These are phyloP conservation scores for Drosophila burlai DNA, from an alignment of 1,140 invertebrate species.

Conservation along the genomic window DNA sequence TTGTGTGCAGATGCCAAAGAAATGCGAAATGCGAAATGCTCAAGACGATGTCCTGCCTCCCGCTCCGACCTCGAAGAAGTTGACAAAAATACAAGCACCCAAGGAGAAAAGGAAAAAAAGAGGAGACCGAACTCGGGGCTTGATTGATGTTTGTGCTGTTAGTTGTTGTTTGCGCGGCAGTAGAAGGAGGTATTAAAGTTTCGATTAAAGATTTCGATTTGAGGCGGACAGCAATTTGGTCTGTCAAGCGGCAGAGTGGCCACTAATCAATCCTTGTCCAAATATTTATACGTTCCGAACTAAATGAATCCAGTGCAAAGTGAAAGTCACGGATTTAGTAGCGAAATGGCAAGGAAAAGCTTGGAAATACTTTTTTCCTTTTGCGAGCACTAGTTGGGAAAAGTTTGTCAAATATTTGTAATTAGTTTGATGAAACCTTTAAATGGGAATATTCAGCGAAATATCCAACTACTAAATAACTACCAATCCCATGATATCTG, in stretches of 20 bases:
- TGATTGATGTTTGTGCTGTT: slow-evolving; percentile 82
- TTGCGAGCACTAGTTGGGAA: background rate
- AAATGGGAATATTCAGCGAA: background rate
- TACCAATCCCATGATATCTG: no score
- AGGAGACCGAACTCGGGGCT: slow-evolving; percentile 56
- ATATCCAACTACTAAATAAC: background rate
- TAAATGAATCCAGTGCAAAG: slow-evolving; percentile 43
- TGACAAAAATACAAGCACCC: slow-evolving; percentile 59
- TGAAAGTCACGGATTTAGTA: slow-evolving; percentile 63
- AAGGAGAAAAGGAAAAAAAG: slow-evolving; percentile 22
- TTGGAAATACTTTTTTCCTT: background rate
- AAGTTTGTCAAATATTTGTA: no score
- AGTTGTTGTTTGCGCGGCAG: slow-evolving; percentile 69
- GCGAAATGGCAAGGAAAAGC: slow-evolving; percentile 18
- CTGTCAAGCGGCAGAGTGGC: slow-evolving; percentile 35
- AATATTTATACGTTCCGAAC: slow-evolving; percentile 49
- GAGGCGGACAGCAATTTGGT: slow-evolving; percentile 65
- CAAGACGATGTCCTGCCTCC: slow-evolving; percentile 63
- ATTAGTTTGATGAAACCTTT: background rate
- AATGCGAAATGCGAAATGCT: slow-evolving; percentile 61
- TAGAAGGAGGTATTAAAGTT: slow-evolving; percentile 59
- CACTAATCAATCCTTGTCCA: slow-evolving; percentile 55
- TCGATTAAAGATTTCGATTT: slow-evolving; percentile 74
- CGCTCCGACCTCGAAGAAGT: slow-evolving; percentile 30
- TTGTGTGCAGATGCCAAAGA: slow-evolving; percentile 68